phyloP scores from a whole-genome alignment of 2,797 vertebrate genomes.

The Phataginus tetradactyla region DNA sequence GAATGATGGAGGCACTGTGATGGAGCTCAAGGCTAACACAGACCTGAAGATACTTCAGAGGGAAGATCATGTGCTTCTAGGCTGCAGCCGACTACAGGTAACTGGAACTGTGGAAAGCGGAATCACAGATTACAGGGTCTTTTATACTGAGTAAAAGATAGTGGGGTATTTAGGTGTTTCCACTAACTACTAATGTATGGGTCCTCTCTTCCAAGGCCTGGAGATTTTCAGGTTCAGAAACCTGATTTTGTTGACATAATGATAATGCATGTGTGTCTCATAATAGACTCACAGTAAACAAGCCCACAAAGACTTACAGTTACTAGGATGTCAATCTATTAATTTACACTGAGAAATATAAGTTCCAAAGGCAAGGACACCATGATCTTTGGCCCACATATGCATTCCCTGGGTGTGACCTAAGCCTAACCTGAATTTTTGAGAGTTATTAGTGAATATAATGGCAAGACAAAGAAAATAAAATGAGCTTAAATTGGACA shows the following conservation, averaged over 20 bases:
- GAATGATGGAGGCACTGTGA: too few species aligned
- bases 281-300: not conserved
- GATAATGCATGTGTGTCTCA: not conserved
- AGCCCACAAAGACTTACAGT: not conserved
- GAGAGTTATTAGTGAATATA: not conserved
- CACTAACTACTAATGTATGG: not conserved
- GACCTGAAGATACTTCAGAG: too few species aligned
- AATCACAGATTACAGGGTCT: too few species aligned
- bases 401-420: not conserved
- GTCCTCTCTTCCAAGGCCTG: not conserved
- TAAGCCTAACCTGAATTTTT: not conserved
- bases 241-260: not conserved
- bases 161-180: not conserved
- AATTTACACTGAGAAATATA: not conserved
- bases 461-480: not conserved
- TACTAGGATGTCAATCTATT: not conserved
- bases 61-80: too few species aligned
- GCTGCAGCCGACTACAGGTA: too few species aligned
- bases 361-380: not conserved
- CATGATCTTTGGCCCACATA: not conserved
- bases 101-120: too few species aligned
- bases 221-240: not conserved
- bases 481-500: conserved; percentile 10
- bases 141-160: not conserved
- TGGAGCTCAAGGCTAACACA: too few species aligned